Evolutionary conservation across 2,797 vertebrate genomes (phyloP).

Genomic region (Enteromius unitaeniatus): DNA sequence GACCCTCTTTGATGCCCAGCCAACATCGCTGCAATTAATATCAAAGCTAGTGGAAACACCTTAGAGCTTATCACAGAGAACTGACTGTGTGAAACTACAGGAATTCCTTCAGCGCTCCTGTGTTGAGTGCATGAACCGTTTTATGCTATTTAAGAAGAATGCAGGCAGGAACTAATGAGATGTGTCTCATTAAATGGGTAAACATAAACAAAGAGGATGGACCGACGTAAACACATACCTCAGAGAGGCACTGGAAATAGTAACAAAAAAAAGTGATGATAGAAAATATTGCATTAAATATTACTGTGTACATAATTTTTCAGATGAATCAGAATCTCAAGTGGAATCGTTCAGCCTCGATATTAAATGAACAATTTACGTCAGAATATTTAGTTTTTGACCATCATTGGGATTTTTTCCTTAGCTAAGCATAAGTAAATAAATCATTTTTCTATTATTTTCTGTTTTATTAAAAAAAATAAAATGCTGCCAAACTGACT

Average conservation of each 20-base stretch:
- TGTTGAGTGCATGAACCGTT: constrained; percentile 12
- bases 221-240: no score
- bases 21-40: constrained; percentile 51
- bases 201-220: constrained; percentile 47
- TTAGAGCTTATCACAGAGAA: constrained; percentile 51
- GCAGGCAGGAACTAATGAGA: constrained; percentile 45
- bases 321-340: not conserved
- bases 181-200: constrained; percentile 25
- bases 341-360: not conserved
- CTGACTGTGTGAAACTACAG: constrained; percentile 22
- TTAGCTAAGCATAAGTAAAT: not conserved
- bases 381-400: not conserved
- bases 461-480: no score
- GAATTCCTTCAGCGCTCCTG: constrained; percentile 33
- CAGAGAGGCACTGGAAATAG: not conserved
- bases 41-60: constrained; percentile 58
- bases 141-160: constrained; percentile 31
- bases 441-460: no score
- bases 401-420: not conserved
- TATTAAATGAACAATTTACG: not conserved
- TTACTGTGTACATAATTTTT: not conserved
- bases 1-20: constrained; percentile 49
- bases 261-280: no score
- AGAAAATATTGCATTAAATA: not conserved
- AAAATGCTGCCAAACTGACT: no score